Conservation (phyloP, 2,113 vertebrate species). For the Megaceryle maxima region DNA sequence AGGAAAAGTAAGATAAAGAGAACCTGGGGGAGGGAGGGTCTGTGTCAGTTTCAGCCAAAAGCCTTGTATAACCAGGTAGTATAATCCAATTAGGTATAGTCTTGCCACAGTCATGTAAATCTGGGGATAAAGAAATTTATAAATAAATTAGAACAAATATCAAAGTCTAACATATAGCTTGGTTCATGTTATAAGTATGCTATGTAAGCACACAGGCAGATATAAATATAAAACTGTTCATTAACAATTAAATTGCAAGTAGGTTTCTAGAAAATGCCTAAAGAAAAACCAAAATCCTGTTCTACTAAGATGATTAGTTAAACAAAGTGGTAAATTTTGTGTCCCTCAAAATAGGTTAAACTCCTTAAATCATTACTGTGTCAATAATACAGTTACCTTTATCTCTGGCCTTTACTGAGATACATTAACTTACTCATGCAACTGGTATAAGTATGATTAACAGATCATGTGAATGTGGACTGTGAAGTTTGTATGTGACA, state of each 20-base stretch:
- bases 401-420: background rate
- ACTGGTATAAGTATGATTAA: background rate
- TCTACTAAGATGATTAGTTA: background rate
- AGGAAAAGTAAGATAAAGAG: too few relatives aligned
- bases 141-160: background rate
- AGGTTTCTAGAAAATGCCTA: background rate
- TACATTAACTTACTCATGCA: background rate
- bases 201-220: background rate
- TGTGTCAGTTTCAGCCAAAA: too few relatives aligned
- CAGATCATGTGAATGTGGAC: background rate
- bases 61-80: too few relatives aligned
- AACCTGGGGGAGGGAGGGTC: too few relatives aligned
- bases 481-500: background rate
- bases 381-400: background rate
- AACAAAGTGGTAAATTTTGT: background rate
- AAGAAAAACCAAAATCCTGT: background rate
- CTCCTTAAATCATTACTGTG: background rate
- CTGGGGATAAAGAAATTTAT: background rate
- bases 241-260: background rate
- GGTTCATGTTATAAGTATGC: background rate
- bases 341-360: background rate
- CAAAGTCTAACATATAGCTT: background rate
- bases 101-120: too few relatives aligned
- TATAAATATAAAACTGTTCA: background rate
- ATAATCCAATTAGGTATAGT: too few relatives aligned